Base-by-base conservation (phyloP, 2,113 vertebrate genomes). In the Hypanus sabinus region DNA sequence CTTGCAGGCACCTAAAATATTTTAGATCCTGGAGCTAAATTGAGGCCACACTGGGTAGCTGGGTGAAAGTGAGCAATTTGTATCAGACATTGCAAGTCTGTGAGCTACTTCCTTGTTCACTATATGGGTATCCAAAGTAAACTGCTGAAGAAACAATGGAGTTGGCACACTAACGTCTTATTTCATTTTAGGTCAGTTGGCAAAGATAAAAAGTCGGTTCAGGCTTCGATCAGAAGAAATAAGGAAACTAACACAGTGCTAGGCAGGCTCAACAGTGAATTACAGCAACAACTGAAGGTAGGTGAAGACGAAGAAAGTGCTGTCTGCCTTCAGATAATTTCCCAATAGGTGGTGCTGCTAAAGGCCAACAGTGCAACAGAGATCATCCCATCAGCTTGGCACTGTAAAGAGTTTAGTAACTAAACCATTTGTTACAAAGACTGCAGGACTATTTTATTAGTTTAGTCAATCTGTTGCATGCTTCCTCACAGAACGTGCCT, bases 161-260 rank as follows among this genome's bases (percentile, higher is more conserved):
- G 46, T 24, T 5, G 20, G 71, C 71, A 73, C 20, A 24, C 71
- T 73, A 20, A 73, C 38, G 55, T 38, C 38, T 75, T 55, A 22
- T 93, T 75, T 93, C 16, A n/a, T 94, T 96, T 62, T 95, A 99
- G 98, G 96, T 99, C 99, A 79, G 95, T 98, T 94, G 99, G 99
- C 94, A 99, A 99, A 95, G 99, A 99, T 96, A 99, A 99, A 95
- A 99, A 99, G 96, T 97, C 98, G 38, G 99, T 99, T 96, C 99
- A 99, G 96, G 99, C 99, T 94, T 99, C 99, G 71, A 99, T 99
- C 96, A 98, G 99, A 97, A 98, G 99, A 96, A 99, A 99, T 96
- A 99, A 99, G 95, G 99, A 99, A 96, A 99, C 98, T 3, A 99
- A 99, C 95, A 99, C 99, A 68, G 99, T 99, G 95, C 96, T 99